phyloP scores from a whole-genome alignment of 2,113 vertebrate genomes.

The Pelodiscus sinensis region DNA sequence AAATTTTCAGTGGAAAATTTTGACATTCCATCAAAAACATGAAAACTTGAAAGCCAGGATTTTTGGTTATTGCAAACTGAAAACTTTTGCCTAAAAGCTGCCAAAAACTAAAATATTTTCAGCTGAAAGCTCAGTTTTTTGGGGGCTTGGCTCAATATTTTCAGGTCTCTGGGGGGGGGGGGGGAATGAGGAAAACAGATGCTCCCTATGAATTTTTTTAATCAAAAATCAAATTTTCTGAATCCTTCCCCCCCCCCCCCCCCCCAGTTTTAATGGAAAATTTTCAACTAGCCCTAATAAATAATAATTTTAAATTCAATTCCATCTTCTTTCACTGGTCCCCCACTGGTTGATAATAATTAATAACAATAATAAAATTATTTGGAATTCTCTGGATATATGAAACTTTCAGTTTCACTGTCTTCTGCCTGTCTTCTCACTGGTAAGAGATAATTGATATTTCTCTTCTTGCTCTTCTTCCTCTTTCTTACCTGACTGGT shows the following conservation, averaged over 20 bases:
- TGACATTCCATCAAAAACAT: not conserved
- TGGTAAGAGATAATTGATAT: not conserved
- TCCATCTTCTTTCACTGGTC: not conserved
- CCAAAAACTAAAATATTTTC: not conserved
- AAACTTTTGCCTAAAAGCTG: not conserved
- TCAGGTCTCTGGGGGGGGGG: not conserved
- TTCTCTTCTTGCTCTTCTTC: not conserved
- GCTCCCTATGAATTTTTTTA: not conserved
- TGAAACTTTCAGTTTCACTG: not conserved
- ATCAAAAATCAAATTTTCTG: not conserved
- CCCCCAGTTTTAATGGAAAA: not conserved
- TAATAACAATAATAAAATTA: not conserved
- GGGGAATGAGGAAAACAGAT: not conserved
- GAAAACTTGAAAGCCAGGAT: not conserved
- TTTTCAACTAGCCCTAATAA: not conserved
- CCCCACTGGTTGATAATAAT: not conserved
- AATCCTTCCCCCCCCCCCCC: too few species aligned
- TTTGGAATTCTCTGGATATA: not conserved
- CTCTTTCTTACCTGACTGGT: not conserved
- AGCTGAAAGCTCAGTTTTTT: not conserved
- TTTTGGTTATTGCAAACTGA: not conserved
- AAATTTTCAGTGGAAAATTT: not conserved
- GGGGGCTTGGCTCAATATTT: not conserved
- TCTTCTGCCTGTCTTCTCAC: not conserved
- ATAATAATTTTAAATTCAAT: not conserved